Base-by-base conservation (phyloP, 2,113 vertebrate genomes). In the Dromas ardeola region DNA sequence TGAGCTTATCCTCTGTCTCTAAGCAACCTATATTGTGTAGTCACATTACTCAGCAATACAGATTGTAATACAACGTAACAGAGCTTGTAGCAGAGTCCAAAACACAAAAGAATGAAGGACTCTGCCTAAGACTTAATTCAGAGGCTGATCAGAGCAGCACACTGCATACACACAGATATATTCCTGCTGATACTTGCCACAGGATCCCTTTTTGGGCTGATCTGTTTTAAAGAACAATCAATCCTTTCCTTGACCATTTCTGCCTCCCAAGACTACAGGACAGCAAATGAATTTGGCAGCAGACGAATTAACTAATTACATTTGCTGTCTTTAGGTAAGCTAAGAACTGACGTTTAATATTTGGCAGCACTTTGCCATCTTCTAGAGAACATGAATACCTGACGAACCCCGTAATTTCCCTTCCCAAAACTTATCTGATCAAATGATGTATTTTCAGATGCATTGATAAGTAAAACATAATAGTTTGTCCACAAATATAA, bases 121-220 rank as follows among this genome's bases (percentile, higher is more conserved):
- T 59, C 45, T 6, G 10, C 23, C 50, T 10, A 63, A 53, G 10
- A 22, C 13, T 80, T 71, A 42, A 65, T 14, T 80, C 8, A 74
- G 32, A 82, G n/a, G 15, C 30, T 80, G 8, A 65, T 45, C 14
- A 73, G 10, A 90, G 32, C 6, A 36, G 18, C 38, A 56, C 6
- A 38, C 6, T 61, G 36, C 52, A 38, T 10, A 49, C 11, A 38
- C 20, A 43, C 1, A 76, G 21, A 19, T 4, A 22, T 27, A 36
- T 0, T 66, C 25, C 49, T 58, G 15, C 13, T 42, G 16, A 0
- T 53, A 43, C 15, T 43, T 84, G 10, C 8, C 26, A 71, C 0
- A 55, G 7, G 19, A 88, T 13, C 15, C 7, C 4, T n/a, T 81
- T 82, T 20, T 29, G 17, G 19, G 26, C 5, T 50, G 2, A 58